These are phyloP conservation scores for Sepiola atlantica DNA, from an alignment of 2,888 invertebrate genomes.

Conservation along the genomic window DNA sequence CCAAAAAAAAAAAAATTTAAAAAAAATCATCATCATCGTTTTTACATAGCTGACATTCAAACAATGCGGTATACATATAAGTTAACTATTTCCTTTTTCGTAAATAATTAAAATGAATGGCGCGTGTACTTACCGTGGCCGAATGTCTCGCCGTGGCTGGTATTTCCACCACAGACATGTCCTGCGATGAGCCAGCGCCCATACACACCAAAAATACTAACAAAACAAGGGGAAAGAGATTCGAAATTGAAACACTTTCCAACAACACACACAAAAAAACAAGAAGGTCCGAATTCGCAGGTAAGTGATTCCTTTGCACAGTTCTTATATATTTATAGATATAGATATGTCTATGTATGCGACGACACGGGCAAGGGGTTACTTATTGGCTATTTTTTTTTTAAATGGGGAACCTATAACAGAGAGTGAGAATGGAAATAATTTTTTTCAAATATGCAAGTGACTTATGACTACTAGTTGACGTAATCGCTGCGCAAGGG, in stretches of 20 bases:
- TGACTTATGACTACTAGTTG: not conserved
- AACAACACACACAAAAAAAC: not conserved
- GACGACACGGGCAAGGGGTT: not conserved
- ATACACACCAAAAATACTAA: constrained; percentile 56
- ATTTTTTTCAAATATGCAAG: not conserved
- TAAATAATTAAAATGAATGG: not conserved
- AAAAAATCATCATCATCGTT: not conserved
- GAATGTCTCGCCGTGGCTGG: constrained; percentile 41
- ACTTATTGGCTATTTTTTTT: not conserved
- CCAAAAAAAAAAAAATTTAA: no score
- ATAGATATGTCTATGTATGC: not conserved
- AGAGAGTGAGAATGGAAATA: not conserved
- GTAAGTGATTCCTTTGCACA: not conserved
- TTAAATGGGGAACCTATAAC: not conserved
- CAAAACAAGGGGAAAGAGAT: constrained; percentile 24
- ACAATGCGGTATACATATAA: not conserved
- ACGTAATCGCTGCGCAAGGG: not conserved
- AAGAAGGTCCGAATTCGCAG: not conserved
- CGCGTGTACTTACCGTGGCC: constrained; percentile 21
- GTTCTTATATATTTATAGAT: not conserved
- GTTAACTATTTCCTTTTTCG: not conserved
- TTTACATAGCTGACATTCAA: not conserved
- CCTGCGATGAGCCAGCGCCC: constrained; percentile 66
- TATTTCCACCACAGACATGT: constrained; percentile 56
- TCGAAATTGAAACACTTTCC: not conserved